Base-by-base conservation (phyloP, 1,140 invertebrate genomes). In the Euura saliciscinereae region DNA sequence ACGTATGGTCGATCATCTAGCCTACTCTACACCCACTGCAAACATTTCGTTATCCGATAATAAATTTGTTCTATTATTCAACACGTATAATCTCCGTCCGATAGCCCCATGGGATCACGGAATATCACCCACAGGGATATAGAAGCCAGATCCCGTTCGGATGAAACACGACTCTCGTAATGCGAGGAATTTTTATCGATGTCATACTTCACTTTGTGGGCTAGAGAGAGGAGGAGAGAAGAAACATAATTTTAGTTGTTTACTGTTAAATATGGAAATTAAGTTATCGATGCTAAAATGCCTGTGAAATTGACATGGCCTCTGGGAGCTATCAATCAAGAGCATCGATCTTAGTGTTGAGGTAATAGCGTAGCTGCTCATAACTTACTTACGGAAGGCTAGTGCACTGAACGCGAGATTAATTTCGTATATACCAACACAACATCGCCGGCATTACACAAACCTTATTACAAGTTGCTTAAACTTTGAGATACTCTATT, bases 1-100 rank as follows among this genome's bases (percentile, higher is more conserved):
- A 59, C 51, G 51, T 59, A 59, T n/a, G 13, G 51, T 59, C 13
- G 13, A 59, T 59, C 51, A 59, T 59, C 51, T 59, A 59, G 8
- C 51, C 13, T 59, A 11, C 51, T 59, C 51, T 59, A 59, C 51
- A 59, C 51, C 51, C 51, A 59, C 51, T 59, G 51, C 51, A 59
- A 59, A 59, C 13, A 59, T 59, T 59, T 8, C 44, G 68, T 45
- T 45, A 69, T 69, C 68, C 68, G 45, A 69, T 69, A 69, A 69
- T 69, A 69, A 69, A 69, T 69, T 11, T 45, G 44, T 44, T 69
- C 44, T 69, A 69, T 69, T 45, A 69, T 69, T 69, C 68, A 69
- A 69, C 45, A 46, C 42, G 68, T 42, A 69, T 69, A 69, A 69
- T 69, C 68, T 69, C 1, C 43, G 43, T 46, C 44, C 44, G 11